phyloP scores from a whole-genome alignment of 2,797 vertebrate genomes.

The Acipenser oxyrinchus region DNA sequence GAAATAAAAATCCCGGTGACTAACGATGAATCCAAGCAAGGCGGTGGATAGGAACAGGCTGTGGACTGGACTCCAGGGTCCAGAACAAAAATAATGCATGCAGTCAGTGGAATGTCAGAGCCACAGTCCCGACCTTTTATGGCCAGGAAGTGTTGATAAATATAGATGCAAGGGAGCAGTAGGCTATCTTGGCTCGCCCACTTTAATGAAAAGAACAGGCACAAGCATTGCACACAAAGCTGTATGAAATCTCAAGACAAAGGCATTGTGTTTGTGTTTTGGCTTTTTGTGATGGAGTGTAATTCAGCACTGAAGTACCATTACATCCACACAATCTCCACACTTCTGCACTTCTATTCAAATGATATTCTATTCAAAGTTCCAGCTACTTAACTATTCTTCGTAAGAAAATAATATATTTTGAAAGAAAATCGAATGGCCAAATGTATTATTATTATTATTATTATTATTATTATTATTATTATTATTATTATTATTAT shows the following conservation, averaged over 20 bases:
- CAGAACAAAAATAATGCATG: constrained; percentile 95
- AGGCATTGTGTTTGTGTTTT: background rate
- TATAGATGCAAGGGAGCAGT: constrained; percentile 68
- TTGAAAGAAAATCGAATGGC: no score
- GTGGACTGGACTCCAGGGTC: constrained; percentile 63
- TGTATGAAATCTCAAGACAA: background rate
- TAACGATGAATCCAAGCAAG: constrained; percentile 48
- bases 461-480: no score
- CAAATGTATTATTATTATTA: no score
- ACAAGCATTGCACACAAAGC: constrained; percentile 4
- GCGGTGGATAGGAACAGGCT: constrained; percentile 51
- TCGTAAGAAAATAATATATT: no score
- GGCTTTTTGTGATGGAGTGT: background rate
- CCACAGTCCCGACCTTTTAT: constrained; percentile 89
- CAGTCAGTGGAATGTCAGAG: constrained; percentile 84
- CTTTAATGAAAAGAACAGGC: constrained; percentile 33
- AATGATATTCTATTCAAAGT: constrained; percentile 7
- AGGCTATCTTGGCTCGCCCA: constrained; percentile 39
- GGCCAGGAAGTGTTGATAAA: constrained; percentile 79
- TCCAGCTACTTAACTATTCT: no score
- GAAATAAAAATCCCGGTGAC: constrained; percentile 38
- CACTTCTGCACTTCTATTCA: background rate
- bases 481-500: no score
- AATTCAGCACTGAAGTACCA: background rate
- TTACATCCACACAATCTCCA: background rate